phyloP scores from a whole-genome alignment of 2,113 vertebrate genomes.

The Ailuropoda melanoleuca region DNA sequence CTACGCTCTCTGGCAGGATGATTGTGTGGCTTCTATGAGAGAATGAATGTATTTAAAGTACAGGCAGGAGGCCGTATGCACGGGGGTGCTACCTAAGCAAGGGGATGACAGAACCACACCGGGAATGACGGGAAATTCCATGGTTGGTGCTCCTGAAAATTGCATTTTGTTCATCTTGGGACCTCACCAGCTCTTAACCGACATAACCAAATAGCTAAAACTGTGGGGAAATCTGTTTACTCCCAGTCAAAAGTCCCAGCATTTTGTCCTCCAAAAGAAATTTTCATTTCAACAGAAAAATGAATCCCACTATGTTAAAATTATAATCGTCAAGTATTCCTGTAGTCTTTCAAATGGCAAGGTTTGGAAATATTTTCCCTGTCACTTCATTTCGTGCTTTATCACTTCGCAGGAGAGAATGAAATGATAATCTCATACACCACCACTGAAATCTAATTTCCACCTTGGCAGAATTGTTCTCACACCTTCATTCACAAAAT shows the following conservation, averaged over 20 bases:
- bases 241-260: not conserved
- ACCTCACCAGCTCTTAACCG: not conserved
- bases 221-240: not conserved
- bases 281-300: not conserved
- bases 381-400: not conserved
- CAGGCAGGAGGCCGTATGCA: not conserved
- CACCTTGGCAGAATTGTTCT: slow-evolving; percentile 35
- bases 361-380: not conserved
- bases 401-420: not conserved
- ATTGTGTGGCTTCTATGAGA: not conserved
- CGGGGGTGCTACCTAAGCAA: not conserved
- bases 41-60: not conserved
- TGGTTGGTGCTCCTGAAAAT: not conserved
- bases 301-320: not conserved
- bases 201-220: not conserved
- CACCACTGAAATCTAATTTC: slow-evolving; percentile 38
- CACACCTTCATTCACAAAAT: slow-evolving; percentile 1
- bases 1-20: not conserved
- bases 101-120: not conserved
- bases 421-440: not conserved
- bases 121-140: not conserved
- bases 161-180: not conserved
- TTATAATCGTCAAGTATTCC: not conserved
- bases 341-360: not conserved
- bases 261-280: slow-evolving; percentile 19